phyloP scores from a whole-genome alignment of 2,113 vertebrate genomes.

The Beaufortia kweichowensis region DNA sequence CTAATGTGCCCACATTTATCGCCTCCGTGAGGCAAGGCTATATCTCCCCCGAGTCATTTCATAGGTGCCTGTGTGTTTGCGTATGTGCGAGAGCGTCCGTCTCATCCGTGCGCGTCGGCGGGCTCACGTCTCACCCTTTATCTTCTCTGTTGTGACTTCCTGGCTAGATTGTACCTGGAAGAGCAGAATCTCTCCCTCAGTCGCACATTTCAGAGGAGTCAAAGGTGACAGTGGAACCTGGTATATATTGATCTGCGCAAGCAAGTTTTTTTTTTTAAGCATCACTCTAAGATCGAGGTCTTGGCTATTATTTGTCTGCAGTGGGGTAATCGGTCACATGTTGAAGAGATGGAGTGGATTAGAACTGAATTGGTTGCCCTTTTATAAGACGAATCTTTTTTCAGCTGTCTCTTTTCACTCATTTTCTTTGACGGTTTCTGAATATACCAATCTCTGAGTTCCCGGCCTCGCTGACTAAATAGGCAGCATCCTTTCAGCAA shows the following conservation, averaged over 20 bases:
- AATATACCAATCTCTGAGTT: not conserved
- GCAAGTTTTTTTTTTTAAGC: constrained; percentile 59
- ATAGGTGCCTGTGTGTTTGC: constrained; percentile 16
- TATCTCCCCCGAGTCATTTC: constrained; percentile 38
- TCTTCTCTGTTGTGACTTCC: constrained; percentile 55
- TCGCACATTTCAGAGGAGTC: constrained; percentile 57
- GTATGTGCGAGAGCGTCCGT: not conserved
- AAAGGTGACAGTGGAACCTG: constrained; percentile 64
- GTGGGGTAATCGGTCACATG: constrained; percentile 60
- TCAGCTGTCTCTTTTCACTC: not conserved
- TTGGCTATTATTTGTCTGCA: constrained; percentile 54
- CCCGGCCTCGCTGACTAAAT: constrained; percentile 44
- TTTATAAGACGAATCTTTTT: constrained; percentile 8
- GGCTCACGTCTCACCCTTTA: constrained; percentile 20
- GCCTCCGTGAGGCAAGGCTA: constrained; percentile 39
- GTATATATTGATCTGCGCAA: constrained; percentile 67
- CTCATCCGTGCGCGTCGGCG: not conserved
- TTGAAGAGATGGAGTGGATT: constrained; percentile 29
- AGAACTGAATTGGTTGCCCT: constrained; percentile 20
- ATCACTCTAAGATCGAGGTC: constrained; percentile 57
- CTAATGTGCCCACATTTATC: constrained; percentile 53
- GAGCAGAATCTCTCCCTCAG: constrained; percentile 57
- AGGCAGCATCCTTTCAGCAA: constrained; percentile 54
- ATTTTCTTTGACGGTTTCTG: not conserved
- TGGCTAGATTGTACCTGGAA: constrained; percentile 52